Conservation (phyloP, 2,797 vertebrate genomes). For the Galagoides demidoff region DNA sequence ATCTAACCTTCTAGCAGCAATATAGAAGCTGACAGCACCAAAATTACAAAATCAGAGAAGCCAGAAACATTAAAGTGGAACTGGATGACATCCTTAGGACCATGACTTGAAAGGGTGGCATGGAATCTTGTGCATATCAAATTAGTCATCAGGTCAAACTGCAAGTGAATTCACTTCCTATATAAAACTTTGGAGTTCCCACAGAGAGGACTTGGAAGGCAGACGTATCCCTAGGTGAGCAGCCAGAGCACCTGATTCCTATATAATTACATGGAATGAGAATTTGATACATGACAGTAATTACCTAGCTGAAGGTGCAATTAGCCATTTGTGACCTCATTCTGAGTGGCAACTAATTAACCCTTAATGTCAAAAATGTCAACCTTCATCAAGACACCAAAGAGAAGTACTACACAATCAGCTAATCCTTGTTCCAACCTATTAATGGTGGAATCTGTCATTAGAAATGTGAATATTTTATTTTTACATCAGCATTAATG, state of each 20-base stretch:
- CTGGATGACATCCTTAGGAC: constrained; percentile 67
- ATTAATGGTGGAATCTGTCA: constrained; percentile 80
- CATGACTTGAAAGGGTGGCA: constrained; percentile 49
- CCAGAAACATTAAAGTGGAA: constrained; percentile 61
- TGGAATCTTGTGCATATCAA: constrained; percentile 63
- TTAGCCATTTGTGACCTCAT: constrained; percentile 85
- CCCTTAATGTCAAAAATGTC: constrained; percentile 84
- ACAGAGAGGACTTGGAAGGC: constrained; percentile 78
- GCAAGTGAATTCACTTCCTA: constrained; percentile 72
- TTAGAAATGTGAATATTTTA: constrained; percentile 76
- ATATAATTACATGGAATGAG: constrained; percentile 84
- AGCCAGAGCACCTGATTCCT: constrained; percentile 80
- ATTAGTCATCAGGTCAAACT: constrained; percentile 74
- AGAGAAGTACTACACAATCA: constrained; percentile 78
- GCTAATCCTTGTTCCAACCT: constrained; percentile 80
- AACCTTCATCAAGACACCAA: constrained; percentile 83
- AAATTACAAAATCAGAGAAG: constrained; percentile 70
- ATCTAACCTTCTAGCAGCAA: constrained; percentile 72
- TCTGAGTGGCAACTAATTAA: constrained; percentile 84
- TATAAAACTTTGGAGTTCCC: constrained; percentile 79
- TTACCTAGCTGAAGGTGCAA: constrained; percentile 84
- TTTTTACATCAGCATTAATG: constrained; percentile 71
- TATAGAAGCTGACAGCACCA: constrained; percentile 70
- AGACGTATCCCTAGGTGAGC: constrained; percentile 75
- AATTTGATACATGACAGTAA: constrained; percentile 85